A percentile compares a stretch with the other conserved stretches of the same genome.
phyloP scores from a whole-genome alignment of 2,888 invertebrate genomes.

The Mamestra brassicae region DNA sequence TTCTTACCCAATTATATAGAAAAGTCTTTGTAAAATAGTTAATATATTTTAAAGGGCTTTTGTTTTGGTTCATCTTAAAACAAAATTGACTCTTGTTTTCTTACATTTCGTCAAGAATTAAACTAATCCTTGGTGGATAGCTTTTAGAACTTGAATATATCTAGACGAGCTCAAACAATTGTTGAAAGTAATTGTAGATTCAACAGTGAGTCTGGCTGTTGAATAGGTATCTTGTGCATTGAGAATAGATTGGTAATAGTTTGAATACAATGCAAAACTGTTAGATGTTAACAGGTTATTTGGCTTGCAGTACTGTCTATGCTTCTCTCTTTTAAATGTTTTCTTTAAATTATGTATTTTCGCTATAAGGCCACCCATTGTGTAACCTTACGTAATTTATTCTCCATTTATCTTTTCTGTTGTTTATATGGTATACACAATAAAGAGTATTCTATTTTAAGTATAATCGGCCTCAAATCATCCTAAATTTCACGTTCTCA shows the following conservation, averaged over 20 bases:
- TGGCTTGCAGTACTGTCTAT: too few species aligned
- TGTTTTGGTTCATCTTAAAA: background rate
- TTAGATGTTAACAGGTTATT: background rate
- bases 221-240: background rate
- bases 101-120: background rate
- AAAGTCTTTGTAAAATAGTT: background rate
- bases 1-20: background rate
- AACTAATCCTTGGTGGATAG: constrained; percentile 1
- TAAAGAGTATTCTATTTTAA: too few species aligned
- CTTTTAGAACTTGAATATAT: constrained; percentile 4
- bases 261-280: background rate
- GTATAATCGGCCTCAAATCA: too few species aligned
- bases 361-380: too few species aligned
- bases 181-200: constrained; percentile 27
- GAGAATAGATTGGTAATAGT: constrained; percentile 26
- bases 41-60: background rate
- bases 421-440: too few species aligned
- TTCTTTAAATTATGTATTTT: too few species aligned
- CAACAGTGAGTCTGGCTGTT: constrained; percentile 1
- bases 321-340: too few species aligned
- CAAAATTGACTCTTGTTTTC: background rate
- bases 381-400: too few species aligned
- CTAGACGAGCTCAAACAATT: constrained; percentile 20
- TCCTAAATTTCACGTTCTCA: too few species aligned
- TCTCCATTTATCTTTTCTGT: too few species aligned